Base-by-base conservation (phyloP, 2,113 vertebrate species). In the Centropus unirufus region DNA sequence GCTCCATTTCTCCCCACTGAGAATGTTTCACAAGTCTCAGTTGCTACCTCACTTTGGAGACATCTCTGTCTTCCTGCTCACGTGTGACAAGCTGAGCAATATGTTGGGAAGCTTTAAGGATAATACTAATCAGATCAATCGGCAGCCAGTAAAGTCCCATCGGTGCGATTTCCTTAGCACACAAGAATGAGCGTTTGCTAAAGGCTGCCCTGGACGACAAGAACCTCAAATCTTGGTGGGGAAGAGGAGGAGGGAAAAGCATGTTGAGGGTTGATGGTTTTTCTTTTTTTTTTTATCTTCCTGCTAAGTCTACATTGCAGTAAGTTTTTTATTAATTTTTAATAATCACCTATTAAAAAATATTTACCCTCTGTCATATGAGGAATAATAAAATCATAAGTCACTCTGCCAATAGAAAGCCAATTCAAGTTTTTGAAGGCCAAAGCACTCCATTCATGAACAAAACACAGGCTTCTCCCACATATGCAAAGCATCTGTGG, bases 401-500 rank as follows among this genome's bases (percentile, higher is more conserved):
- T 27, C 78, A 17, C 34, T 51, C 32, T 59, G 63, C 34, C 24
- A 79, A 23, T 2, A 63, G 62, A 85, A 93, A 88, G 24, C 12
- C 5, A 66, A 6, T 58, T 62, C 68, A 83, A 51, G 6, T 36
- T 75, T 78, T 62, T 83, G 30, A 78, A 87, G 47, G n/a, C 34
- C 30, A 59, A 66, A 63, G 69, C 87, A 16, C 61, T 78, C 57
- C 16, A 29, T 51, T 81, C 57, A 46, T 70, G 34, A 62, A 22
- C 19, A 49, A 79, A 14, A 69, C 4, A 5, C 29, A 40, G 44
- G 26, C 15, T 80, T 89, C 87, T 74, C 19, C 39, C 0, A 0
- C 85, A 91, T 46, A 47, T 67, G 82, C 34, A 82, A 85, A 72
- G 70, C 70, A 82, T 87, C 74, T 94, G 94, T 46, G 61, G 17